phyloP scores from a whole-genome alignment of 2,888 invertebrate species.

The Sinhomidia bicolor region DNA sequence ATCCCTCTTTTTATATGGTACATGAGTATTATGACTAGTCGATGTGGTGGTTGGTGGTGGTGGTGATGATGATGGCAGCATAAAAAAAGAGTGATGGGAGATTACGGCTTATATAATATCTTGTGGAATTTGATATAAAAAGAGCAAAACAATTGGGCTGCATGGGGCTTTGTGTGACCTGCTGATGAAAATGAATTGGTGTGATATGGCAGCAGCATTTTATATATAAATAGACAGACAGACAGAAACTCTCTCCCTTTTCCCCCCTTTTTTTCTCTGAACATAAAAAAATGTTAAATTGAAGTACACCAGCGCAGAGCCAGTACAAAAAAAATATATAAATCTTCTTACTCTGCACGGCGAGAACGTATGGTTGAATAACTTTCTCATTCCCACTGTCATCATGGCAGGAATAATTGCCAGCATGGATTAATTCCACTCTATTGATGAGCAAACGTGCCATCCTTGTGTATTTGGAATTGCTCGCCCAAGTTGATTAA shows the following conservation, averaged over 20 bases:
- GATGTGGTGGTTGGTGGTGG: neutral
- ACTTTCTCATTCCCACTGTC: constrained; percentile 88
- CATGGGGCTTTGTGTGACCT: no score
- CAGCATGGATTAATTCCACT: constrained; percentile 88
- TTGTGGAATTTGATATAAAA: neutral
- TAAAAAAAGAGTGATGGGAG: neutral
- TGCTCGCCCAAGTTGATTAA: constrained; percentile 81
- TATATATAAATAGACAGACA: no score
- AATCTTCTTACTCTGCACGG: constrained; percentile 87
- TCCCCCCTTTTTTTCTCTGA: no score
- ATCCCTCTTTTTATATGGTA: constrained; percentile 57
- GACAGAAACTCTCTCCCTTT: no score
- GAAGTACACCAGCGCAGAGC: no score
- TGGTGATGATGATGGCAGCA: neutral
- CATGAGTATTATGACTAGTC: neutral
- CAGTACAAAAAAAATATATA: no score
- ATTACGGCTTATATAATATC: no score
- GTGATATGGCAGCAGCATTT: no score
- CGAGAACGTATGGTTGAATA: constrained; percentile 88
- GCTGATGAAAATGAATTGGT: neutral
- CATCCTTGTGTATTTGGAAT: constrained; percentile 85
- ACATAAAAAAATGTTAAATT: no score
- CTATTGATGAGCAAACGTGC: constrained; percentile 88
- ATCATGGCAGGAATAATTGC: constrained; percentile 88
- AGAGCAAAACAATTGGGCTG: no score